Evolutionary conservation across 2,113 vertebrate species (phyloP).

Genomic region (Plecotus auritus): DNA sequence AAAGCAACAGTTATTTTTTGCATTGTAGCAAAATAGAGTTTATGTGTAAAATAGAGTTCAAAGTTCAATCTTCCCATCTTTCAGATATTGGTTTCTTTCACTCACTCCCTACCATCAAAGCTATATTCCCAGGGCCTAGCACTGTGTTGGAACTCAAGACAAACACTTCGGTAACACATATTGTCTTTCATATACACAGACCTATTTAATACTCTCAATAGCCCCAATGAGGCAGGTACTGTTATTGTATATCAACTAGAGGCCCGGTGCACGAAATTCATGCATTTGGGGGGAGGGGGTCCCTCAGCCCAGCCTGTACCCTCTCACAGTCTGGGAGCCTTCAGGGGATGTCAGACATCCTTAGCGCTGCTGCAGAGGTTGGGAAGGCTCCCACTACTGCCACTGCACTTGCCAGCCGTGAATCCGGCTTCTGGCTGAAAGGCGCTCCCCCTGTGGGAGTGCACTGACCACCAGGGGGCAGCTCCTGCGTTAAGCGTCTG

Average conservation of each 20-base stretch:
- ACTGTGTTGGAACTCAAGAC: not conserved
- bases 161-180: not conserved
- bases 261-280: no score
- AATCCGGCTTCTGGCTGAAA: no score
- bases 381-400: no score
- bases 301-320: no score
- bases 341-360: no score
- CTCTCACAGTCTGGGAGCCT: no score
- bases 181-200: not conserved
- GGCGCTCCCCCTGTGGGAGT: no score
- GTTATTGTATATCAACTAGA: not conserved
- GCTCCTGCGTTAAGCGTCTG: no score
- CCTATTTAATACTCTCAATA: not conserved
- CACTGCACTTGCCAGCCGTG: no score
- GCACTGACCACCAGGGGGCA: no score
- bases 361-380: no score
- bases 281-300: no score
- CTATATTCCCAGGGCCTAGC: not conserved
- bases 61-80: not conserved
- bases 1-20: conserved; percentile 39
- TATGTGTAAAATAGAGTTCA: not conserved
- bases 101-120: not conserved
- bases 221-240: not conserved
- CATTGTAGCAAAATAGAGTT: not conserved
- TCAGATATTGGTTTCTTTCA: not conserved